Evolutionary conservation across 2,888 invertebrate genomes (phyloP), one percentile per base, ranked within the genome.

Genomic region (Siphonodentalium dalli): DNA sequence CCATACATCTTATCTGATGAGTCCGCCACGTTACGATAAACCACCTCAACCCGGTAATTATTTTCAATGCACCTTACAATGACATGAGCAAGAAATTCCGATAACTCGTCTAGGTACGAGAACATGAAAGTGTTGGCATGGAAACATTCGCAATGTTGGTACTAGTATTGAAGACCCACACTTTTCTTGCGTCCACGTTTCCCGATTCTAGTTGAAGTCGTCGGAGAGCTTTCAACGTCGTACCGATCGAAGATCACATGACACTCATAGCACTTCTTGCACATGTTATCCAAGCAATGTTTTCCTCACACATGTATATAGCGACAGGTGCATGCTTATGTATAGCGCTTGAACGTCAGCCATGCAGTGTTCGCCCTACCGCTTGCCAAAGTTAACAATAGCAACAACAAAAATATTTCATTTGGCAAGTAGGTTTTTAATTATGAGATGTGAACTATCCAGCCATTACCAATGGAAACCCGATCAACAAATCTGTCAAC

Each of bases 171-270:
- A 38, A 28, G 45, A 28, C 38, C 37, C 2, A 51, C 40, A 11
- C 28, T 13, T 2, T n/a, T 27, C 15, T 37, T 23, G 4, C 15
- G 28, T 6, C 51, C 35, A 5, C 27, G 42, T 13, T 29, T 27
- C 13, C 23, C 13, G 18, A 24, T 13, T 18, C 49, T n/a, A 27
- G 41, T 42, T 21, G 37, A 41, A 13, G 11, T 18, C 34, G 42
- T 50, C 26, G 43, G 35, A 27, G 50, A 50, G 9, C 11, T 40
- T 9, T n/a, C n/a, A n/a, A 40, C 18, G 23, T 50, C 50, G 43
- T 43, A 50, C 13, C 50, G 28, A 15, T 50, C 50, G 24, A 50
- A 50, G 5, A 42, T 27, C 7, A 50, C 13, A 38, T 50, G 50
- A 3, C 35, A 21, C 31, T 50, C 43, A n/a, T 20, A n/a, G n/a